These are phyloP conservation scores for Seriola aureovittata DNA, from an alignment of 2,113 vertebrate species.

Conservation along the genomic window DNA sequence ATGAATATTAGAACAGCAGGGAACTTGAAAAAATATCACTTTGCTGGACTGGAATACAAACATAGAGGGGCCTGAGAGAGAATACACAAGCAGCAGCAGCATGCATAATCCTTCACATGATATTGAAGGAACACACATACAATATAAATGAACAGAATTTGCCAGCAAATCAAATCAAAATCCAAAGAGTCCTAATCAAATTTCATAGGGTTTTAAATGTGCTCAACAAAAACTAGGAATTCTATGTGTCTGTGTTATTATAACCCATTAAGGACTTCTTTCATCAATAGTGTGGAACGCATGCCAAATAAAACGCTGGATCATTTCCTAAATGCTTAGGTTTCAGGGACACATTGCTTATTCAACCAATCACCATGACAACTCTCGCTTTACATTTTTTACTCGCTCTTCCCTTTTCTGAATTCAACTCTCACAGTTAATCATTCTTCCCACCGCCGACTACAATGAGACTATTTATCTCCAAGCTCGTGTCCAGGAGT, in stretches of 20 bases:
- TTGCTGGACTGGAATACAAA: slow-evolving; percentile 76
- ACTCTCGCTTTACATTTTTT: slow-evolving; percentile 80
- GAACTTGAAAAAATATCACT: slow-evolving; percentile 66
- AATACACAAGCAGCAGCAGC: slow-evolving; percentile 69
- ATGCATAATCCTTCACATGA: slow-evolving; percentile 80
- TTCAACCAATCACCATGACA: slow-evolving; percentile 86
- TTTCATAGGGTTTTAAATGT: slow-evolving; percentile 47
- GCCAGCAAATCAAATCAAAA: slow-evolving; percentile 51
- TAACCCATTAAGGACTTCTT: slow-evolving; percentile 50
- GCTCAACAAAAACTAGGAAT: slow-evolving; percentile 24
- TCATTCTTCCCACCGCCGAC: slow-evolving; percentile 57
- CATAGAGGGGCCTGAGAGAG: slow-evolving; percentile 62
- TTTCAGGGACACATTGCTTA: slow-evolving; percentile 78
- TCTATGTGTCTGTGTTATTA: slow-evolving; percentile 42
- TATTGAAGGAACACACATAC: slow-evolving; percentile 59
- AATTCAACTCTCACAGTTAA: slow-evolving; percentile 70
- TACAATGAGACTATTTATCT: slow-evolving; percentile 62
- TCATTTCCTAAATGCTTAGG: slow-evolving; percentile 73
- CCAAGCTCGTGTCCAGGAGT: slow-evolving; percentile 46
- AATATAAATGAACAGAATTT: slow-evolving; percentile 66
- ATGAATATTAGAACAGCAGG: slow-evolving; percentile 79
- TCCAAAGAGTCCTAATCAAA: slow-evolving; percentile 54
- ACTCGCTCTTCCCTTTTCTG: slow-evolving; percentile 57
- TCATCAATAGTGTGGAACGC: slow-evolving; percentile 42
- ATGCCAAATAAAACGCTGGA: slow-evolving; percentile 58